Evolutionary conservation across 2,888 invertebrate genomes (phyloP).

Genomic region (Cinara cedri): DNA sequence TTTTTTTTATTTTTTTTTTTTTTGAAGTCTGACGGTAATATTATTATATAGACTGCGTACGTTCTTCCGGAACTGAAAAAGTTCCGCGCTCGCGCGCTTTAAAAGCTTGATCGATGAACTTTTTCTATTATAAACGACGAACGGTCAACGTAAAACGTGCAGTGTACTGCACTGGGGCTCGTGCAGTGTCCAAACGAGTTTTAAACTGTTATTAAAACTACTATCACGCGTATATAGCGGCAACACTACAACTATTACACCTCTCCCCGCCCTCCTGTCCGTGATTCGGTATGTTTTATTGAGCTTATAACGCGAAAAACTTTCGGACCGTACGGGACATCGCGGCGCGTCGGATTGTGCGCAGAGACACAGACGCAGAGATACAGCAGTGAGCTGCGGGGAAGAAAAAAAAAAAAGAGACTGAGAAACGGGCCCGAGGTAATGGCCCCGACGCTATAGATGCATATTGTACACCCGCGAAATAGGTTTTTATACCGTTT

Average conservation of each 20-base stretch:
- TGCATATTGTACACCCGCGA: no score
- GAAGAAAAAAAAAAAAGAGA: no score
- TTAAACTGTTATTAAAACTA: constrained; percentile 54
- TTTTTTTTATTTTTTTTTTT: no score
- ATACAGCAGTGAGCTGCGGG: no score
- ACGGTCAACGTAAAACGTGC: constrained; percentile 4
- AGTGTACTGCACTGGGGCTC: neutral
- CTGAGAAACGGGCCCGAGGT: no score
- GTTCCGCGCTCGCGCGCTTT: neutral
- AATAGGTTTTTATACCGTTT: neutral
- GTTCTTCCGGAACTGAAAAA: neutral
- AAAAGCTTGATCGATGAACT: constrained; percentile 49
- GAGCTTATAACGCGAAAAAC: constrained; percentile 37
- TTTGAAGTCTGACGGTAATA: no score
- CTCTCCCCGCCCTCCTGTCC: neutral
- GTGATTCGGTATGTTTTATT: constrained; percentile 42
- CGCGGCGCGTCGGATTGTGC: neutral
- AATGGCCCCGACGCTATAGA: no score
- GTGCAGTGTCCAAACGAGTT: constrained; percentile 44
- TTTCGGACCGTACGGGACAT: constrained; percentile 22
- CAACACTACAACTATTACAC: neutral
- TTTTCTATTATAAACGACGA: constrained; percentile 52
- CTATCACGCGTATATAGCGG: neutral
- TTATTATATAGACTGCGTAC: no score
- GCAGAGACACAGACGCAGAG: neutral